Evolutionary conservation across 2,888 invertebrate species (phyloP), one percentile per base, ranked within the genome.

Genomic region (Drosophila nigritarsus): DNA sequence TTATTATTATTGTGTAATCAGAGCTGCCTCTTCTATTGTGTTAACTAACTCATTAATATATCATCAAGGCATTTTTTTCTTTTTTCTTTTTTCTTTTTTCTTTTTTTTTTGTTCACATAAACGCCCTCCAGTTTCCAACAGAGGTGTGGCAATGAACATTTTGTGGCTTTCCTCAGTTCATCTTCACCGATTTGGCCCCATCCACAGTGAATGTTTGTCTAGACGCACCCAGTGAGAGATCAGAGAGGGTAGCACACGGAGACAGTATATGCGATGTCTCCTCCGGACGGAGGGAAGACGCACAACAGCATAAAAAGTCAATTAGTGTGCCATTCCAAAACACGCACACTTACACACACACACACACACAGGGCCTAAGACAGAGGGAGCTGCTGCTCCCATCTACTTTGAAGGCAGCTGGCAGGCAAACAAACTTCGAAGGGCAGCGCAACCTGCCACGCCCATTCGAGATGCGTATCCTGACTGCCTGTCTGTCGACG

Each of bases 301-400:
- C 59, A 61, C 51, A 59, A 65, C 58, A 70, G 77, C 80, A 71
- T 76, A 78, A 78, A 80, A 78, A 78, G 80, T 78, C 77, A 78
- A 78, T 78, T 78, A 80, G 80, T 80, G 61, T 36, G 65, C 18
- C 34, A 53, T 48, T 45, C 49, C 63, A 67, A 78, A 59, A 49
- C 36, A 62, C 38, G 29, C 34, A 53, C 36, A 15, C 40, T 13
- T 48, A 27, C 20, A 53, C 38, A 38, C 30, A 11, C 7, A 9
- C 7, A 9, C 15, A 15, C 30, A 24, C 36, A 40, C 27, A 6
- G 42, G 11, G n/a, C 0, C 11, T 6, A n/a, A 11, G 42, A 2
- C n/a, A 20, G 20, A 9, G 45, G 20, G 15, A 7, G 15, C 20
- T 27, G 7, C 20, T 20, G 4, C 32, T 48, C 5, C 2, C 3